Base-by-base conservation (phyloP, 2,113 vertebrate species). In the Salvelinus alpinus region DNA sequence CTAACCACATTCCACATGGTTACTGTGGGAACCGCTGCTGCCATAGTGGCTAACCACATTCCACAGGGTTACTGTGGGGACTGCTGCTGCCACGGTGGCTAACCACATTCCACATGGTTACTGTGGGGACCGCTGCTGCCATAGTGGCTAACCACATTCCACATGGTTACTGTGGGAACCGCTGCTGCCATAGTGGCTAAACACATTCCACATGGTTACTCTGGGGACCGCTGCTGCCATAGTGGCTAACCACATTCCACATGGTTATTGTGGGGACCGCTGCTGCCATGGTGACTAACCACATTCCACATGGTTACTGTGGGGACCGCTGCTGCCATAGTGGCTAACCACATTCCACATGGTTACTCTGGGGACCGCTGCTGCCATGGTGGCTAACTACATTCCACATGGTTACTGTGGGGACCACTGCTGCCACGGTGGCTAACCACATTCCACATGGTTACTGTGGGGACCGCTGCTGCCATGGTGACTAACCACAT, bases 361-460 rank as follows among this genome's bases (percentile, higher is more conserved):
- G 29, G 34, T 72, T 64, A 5, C 20, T 34, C n/a, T 44, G n/a
- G 20, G 54, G 24, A 83, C 24, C 16, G 57, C 48, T 71, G 31
- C 31, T 34, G 44, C 75, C 44, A 64, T 38, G 16, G 64, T n/a
- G 71, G 1, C 31, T 1, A 34, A 34, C 31, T 5, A 34, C 5
- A 34, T 34, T 54, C 48, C 22, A 72, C 4, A 11, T 5, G 29
- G 34, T 72, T 64, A 5, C 20, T 34, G 38, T 44, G n/a, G 20
- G 54, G 24, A 84, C 27, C 16, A 48, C 48, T 71, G 31, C 31
- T 34, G 44, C 75, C 44, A 64, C 29, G n/a, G 64, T n/a, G 71
- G 75, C 22, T 6, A 34, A 34, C 31, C 31, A 34, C 5, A 34
- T 34, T 54, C 48, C 22, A 72, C 4, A 11, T 3, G 29, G 34